Evolutionary conservation across 1,140 invertebrate species (phyloP), one percentile per base, ranked within the genome.

Genomic region (Oncopodura yosiiana): DNA sequence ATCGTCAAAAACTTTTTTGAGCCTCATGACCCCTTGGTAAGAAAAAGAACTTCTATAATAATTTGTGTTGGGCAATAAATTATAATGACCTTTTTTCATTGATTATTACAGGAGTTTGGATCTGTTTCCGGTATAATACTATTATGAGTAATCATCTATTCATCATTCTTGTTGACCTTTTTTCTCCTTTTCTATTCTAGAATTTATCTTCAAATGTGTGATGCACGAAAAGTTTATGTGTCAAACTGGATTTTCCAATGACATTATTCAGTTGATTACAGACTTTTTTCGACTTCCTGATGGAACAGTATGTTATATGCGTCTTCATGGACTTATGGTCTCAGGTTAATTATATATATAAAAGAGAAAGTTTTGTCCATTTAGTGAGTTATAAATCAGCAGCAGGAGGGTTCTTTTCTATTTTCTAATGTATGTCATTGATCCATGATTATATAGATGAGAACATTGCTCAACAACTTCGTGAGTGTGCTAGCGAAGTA

Each of bases 181-280:
- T 6, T 4, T 42, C 43, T 56, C 18, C 9, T 45, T 42, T 41
- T 51, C 39, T 11, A 36, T 18, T 19, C 1, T 41, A 63, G 61
- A 63, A 21, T 42, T 42, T 34, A 45, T 63, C 12, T 63, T 63
- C 61, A 63, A 63, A 38, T 63, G 61, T 36, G 34, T 60, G 14
- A 59, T 63, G 57, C 57, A 63, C 41, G 61, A 63, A 26, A 59
- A 55, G 38, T 63, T 58, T 49, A 38, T 57, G 43, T 63, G 61
- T 38, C 57, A 56, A 44, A 41, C 34, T 21, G 54, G 49, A 21
- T 63, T 60, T 29, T 43, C 49, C 4, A 27, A 55, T 46, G 61
- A 63, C 18, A 38, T 49, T 26, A 48, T 59, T 18, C 57, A 63
- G 30, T 32, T 58, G 14, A 57, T 63, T 39, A 48, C 54, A 2